Evolutionary conservation across 2,113 vertebrate genomes (phyloP).

Genomic region (Desmodus rotundus): DNA sequence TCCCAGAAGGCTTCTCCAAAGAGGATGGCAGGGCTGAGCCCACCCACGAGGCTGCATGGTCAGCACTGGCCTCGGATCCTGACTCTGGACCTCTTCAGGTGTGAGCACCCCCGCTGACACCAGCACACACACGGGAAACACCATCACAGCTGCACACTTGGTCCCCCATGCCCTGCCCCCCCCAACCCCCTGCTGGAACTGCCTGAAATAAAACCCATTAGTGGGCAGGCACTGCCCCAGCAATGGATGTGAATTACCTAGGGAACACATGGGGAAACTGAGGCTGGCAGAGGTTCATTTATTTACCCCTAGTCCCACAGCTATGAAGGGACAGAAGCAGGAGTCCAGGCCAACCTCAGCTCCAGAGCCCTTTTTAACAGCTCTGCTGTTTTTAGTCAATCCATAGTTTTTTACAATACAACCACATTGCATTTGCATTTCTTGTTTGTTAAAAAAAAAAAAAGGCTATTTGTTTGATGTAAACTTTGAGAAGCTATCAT

Average conservation of each 20-base stretch:
- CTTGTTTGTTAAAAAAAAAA: background rate
- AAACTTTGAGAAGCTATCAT: background rate
- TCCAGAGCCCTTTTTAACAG: background rate
- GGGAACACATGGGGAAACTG: background rate
- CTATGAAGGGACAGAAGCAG: background rate
- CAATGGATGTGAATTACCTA: background rate
- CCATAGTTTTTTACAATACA: background rate
- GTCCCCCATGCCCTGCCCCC: background rate
- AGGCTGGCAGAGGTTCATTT: background rate
- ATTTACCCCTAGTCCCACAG: background rate
- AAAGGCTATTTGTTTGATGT: background rate
- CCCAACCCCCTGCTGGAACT: fast-evolving
- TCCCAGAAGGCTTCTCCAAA: background rate
- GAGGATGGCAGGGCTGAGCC: background rate
- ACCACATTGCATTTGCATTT: background rate
- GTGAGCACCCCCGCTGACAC: background rate
- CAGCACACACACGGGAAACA: background rate
- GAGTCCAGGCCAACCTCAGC: background rate
- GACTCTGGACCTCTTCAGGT: background rate
- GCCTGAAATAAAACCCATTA: background rate
- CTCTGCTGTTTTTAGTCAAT: background rate
- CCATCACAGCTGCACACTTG: background rate
- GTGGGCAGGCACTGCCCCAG: background rate
- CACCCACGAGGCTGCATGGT: background rate
- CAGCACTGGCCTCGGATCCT: background rate